A percentile compares a stretch with the other conserved stretches of the same genome.
These are phyloP conservation scores for Ruditapes philippinarum DNA, from an alignment of 1,140 invertebrate genomes.

Conservation along the genomic window DNA sequence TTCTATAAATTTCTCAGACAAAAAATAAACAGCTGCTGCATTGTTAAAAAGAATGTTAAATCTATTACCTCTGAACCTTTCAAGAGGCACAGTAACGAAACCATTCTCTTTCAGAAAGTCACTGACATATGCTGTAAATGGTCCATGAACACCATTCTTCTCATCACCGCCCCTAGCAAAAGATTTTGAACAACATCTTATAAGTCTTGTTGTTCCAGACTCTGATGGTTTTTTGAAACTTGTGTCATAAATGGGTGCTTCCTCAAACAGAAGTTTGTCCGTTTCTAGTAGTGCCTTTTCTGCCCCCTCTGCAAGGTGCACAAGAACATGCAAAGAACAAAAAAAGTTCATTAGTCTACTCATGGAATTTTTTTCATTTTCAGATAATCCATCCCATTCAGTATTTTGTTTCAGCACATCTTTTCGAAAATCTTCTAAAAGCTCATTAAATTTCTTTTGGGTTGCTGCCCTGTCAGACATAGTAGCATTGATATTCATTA, in stretches of 20 bases:
- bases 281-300: not conserved
- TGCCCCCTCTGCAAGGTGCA: not conserved
- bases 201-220: too few relatives aligned
- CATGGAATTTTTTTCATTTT: slow-evolving; percentile 17
- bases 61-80: slow-evolving; percentile 3
- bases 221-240: too few relatives aligned
- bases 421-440: slow-evolving; percentile 48
- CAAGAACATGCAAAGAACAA: slow-evolving; percentile 48
- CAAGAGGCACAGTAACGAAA: not conserved
- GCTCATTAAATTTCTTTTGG: slow-evolving; percentile 47
- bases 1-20: not conserved
- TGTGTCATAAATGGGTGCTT: too few relatives aligned
- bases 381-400: slow-evolving; percentile 9
- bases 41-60: slow-evolving; percentile 40
- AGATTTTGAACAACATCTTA: too few relatives aligned
- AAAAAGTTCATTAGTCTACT: slow-evolving; percentile 45
- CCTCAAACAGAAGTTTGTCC: too few relatives aligned
- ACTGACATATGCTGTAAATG: not conserved
- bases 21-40: not conserved
- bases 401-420: slow-evolving; percentile 33
- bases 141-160: not conserved
- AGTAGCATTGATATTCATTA: slow-evolving; percentile 21
- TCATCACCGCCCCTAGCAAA: not conserved
- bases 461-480: slow-evolving; percentile 60
- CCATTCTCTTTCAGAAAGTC: not conserved